Conservation (phyloP, 2,888 invertebrate species). For the Sesia apiformis region DNA sequence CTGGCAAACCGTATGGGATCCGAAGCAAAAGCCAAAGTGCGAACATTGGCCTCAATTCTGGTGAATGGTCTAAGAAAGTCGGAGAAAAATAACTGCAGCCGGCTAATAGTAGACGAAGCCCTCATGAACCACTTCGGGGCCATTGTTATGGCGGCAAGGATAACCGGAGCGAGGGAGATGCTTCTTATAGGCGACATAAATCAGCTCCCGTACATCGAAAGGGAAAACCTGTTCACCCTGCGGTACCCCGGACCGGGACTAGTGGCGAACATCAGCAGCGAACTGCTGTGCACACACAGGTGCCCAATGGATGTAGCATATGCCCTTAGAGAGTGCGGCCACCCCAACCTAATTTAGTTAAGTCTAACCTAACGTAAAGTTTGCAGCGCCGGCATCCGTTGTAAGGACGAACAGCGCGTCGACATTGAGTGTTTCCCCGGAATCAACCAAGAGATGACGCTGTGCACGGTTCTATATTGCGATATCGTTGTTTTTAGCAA, state of each 20-base stretch:
- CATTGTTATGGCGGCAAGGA: constrained; percentile 10
- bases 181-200: constrained; percentile 16
- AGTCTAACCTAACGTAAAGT: constrained; percentile 4
- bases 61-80: constrained; percentile 2
- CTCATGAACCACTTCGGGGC: too few species aligned
- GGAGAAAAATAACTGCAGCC: not conserved
- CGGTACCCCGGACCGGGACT: constrained; percentile 4
- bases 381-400: too few species aligned
- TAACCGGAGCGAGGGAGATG: constrained; percentile 6
- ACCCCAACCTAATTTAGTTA: constrained; percentile 2
- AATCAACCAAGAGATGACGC: too few species aligned
- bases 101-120: constrained; percentile 10
- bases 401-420: too few species aligned
- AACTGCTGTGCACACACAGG: constrained; percentile 7
- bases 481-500: too few species aligned
- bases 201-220: constrained; percentile 16
- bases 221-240: constrained; percentile 11
- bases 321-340: too few species aligned
- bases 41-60: constrained; percentile 3
- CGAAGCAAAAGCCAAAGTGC: too few species aligned
- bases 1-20: too few species aligned
- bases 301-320: constrained; percentile 12
- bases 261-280: not conserved
- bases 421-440: too few species aligned
- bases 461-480: too few species aligned